These are phyloP conservation scores for Oncorhynchus gorbuscha DNA, from an alignment of 2,113 vertebrate genomes.

Conservation along the genomic window DNA sequence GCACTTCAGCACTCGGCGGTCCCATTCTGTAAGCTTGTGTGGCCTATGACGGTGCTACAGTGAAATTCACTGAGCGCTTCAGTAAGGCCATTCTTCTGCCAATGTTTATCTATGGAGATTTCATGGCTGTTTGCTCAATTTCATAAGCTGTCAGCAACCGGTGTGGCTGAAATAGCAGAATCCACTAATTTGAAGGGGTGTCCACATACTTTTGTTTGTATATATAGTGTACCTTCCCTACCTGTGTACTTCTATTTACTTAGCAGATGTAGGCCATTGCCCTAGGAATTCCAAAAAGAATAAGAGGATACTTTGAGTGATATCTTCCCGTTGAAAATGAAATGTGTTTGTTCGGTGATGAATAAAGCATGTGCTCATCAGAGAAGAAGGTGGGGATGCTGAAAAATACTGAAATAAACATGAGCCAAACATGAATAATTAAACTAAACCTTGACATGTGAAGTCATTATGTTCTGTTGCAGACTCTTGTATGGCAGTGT, in stretches of 20 bases:
- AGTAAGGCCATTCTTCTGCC: too few relatives aligned
- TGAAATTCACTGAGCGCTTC: too few relatives aligned
- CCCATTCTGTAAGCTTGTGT: too few relatives aligned
- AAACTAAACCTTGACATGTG: background rate
- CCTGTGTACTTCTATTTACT: background rate
- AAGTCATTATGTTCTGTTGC: background rate
- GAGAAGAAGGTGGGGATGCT: background rate
- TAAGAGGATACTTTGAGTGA: background rate
- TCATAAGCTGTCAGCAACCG: too few relatives aligned
- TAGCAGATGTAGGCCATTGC: background rate
- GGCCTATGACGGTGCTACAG: too few relatives aligned
- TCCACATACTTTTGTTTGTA: too few relatives aligned
- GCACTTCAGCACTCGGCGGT: too few relatives aligned
- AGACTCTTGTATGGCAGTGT: background rate
- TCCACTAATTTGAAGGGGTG: too few relatives aligned
- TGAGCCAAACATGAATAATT: conserved; percentile 9
- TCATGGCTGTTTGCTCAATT: too few relatives aligned
- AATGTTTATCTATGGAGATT: too few relatives aligned
- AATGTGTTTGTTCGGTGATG: background rate
- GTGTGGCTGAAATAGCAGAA: too few relatives aligned
- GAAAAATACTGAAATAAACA: conserved; percentile 5
- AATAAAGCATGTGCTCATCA: background rate
- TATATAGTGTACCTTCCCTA: too few relatives aligned
- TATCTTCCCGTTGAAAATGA: background rate
- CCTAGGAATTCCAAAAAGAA: background rate